A percentile compares a stretch with the other conserved stretches of the same genome.
These are phyloP conservation scores for Pogonomyrmex barbatus DNA, from an alignment of 1,140 invertebrate genomes.

Conservation along the genomic window DNA sequence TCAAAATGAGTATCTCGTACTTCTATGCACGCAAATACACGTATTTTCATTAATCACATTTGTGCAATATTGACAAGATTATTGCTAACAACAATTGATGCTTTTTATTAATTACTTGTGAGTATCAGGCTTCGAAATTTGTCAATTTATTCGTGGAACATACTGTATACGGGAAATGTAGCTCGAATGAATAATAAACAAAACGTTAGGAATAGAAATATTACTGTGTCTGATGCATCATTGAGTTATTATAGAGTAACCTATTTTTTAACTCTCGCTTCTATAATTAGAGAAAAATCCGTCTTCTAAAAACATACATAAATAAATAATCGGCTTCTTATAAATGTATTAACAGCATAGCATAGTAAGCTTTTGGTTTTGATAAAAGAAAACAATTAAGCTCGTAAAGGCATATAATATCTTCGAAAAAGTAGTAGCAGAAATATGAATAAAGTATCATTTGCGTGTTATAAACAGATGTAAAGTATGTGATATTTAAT, in stretches of 20 bases:
- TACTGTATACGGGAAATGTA: not conserved
- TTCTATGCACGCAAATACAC: no score
- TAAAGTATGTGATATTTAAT: not conserved
- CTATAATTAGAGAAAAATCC: no score
- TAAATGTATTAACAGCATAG: conserved; percentile 55
- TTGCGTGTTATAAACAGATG: not conserved
- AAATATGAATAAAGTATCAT: not conserved
- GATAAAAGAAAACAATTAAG: conserved; percentile 52
- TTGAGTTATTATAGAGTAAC: conserved; percentile 13
- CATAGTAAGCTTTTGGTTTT: conserved; percentile 59
- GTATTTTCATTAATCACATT: no score
- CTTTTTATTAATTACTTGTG: no score
- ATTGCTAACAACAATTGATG: no score
- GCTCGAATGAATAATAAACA: conserved; percentile 31
- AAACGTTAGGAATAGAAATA: not conserved
- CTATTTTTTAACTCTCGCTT: not conserved
- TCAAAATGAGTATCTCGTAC: no score
- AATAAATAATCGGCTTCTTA: conserved; percentile 18
- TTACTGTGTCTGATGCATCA: not conserved
- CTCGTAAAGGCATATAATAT: conserved; percentile 64
- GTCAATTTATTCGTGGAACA: no score
- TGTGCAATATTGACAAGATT: no score
- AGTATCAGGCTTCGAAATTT: no score
- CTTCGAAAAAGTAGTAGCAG: not conserved
- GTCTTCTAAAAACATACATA: conserved; percentile 19